Evolutionary conservation across 2,888 invertebrate species (phyloP).

Genomic region (Cabera pusaria): DNA sequence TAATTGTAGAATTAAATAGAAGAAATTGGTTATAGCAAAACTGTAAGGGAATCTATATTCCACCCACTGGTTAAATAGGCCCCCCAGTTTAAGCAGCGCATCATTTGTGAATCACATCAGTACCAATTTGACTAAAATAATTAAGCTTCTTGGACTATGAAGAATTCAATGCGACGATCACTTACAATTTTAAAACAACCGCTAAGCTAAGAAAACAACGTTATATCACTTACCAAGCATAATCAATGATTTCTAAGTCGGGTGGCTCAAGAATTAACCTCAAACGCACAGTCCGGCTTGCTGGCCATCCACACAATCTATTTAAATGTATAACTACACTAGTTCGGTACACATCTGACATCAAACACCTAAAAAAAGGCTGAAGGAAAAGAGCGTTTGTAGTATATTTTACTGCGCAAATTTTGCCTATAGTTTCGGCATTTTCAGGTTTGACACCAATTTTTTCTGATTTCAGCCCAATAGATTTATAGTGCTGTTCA

Average conservation of each 20-base stretch:
- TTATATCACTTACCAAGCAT: slow-evolving; percentile 88
- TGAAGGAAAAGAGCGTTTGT: slow-evolving; percentile 59
- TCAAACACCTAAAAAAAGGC: slow-evolving; percentile 61
- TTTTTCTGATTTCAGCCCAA: slow-evolving; percentile 52
- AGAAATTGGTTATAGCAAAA: too few relatives aligned
- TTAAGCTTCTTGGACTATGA: too few relatives aligned
- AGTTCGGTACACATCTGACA: slow-evolving; percentile 56
- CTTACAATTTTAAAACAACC: too few relatives aligned
- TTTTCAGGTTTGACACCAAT: slow-evolving; percentile 40
- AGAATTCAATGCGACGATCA: too few relatives aligned
- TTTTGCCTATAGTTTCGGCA: slow-evolving; percentile 32
- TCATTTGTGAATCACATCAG: too few relatives aligned
- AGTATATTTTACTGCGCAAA: slow-evolving; percentile 42
- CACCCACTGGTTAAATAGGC: too few relatives aligned
- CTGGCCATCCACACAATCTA: slow-evolving; percentile 44
- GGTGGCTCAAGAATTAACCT: slow-evolving; percentile 83
- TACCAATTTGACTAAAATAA: too few relatives aligned
- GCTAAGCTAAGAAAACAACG: too few relatives aligned
- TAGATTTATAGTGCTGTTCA: slow-evolving; percentile 45
- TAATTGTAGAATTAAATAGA: too few relatives aligned
- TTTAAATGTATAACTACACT: slow-evolving; percentile 57
- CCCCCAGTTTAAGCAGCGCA: too few relatives aligned
- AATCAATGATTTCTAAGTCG: slow-evolving; percentile 86
- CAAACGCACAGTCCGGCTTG: slow-evolving; percentile 51
- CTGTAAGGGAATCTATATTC: too few relatives aligned